Base-by-base conservation (phyloP, 2,113 vertebrate species). In the Pantherophis guttatus region DNA sequence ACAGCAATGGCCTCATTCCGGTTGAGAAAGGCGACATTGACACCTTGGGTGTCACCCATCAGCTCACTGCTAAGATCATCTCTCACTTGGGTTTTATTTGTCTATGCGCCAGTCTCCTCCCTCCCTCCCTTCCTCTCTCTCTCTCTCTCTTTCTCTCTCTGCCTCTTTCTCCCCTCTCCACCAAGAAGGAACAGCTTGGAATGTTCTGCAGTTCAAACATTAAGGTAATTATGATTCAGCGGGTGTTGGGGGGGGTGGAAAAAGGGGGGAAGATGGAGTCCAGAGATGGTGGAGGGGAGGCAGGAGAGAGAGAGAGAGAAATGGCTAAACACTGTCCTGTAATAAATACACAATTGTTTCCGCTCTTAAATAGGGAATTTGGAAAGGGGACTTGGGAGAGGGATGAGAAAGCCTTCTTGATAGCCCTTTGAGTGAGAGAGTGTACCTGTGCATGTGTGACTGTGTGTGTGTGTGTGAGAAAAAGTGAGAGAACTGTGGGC, bases 141-240 rank as follows among this genome's bases (percentile, higher is more conserved):
- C 90, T 95, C 8, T 62, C 87, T 95, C 94, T 92, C 95, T n/a
- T 1, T 59, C 23, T 62, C 59, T 62, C 59, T 62, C 65, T 70
- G 29, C 29, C 15, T 70, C 92, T 53, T 95, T 94, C 92, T 92
- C 93, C 94, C 88, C 91, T 93, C 65, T 90, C 87, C 81, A 85
- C 90, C 87, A 58, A 50, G 88, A 90, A 90, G 93, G 86, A 94
- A 90, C 93, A 92, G 91, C 91, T 85, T 75, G 88, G 91, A 90
- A 91, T 88, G 87, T 50, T 86, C 90, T 75, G 86, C 93, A 87
- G 93, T 90, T 94, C 91, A 90, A 87, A 92, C 91, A 87, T 94
- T 87, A 92, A 94, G 93, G 93, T 94, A 94, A 94, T 92, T 87
- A 75, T 90, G 91, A 87, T 90, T 89, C 88, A 92, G 57, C 26